Evolutionary conservation across 1,140 invertebrate genomes (phyloP), one percentile per base, ranked within the genome.

Genomic region (Lucilia cuprina): DNA sequence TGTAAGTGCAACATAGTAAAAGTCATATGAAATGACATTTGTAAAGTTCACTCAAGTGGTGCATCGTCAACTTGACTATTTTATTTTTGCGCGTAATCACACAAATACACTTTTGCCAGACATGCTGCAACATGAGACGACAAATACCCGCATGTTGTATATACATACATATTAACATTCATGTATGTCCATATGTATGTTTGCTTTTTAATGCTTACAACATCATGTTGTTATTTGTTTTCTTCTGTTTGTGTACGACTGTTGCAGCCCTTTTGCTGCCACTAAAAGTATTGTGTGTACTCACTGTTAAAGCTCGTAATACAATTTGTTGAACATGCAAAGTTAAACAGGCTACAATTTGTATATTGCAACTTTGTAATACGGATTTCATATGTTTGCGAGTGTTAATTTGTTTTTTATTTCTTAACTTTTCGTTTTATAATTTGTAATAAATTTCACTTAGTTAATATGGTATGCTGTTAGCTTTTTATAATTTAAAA

Each of bases 241-340:
- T 55, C 17, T 1, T 17, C 25, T 21, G n/a, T 10, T 55, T 30
- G 25, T 1, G 25, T 30, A 30, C 25, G 4, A 55, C 50, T 55
- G 13, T 70, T 70, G 50, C 65, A 8, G 19, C 17, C 65, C 2
- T 65, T 10, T 70, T 70, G 65, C 19, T 70, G n/a, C 19, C 25
- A 30, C 25, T 30, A 30, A 1, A 3, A 30, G 65, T n/a, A 21
- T 21, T 4, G 5, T 70, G 65, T 80, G 74, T 80, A 17, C 12
- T 49, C n/a, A 30, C 41, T 80, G 77, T 80, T 80, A 49, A 80
- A 80, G 77, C 77, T 80, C 77, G 77, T 80, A 80, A 80, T 80
- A 80, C 77, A 80, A 80, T 80, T 80, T 80, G 77, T 80, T 80
- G 50, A 19, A 80, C 77, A 80, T 80, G 77, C 77, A 50, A 80